These are phyloP conservation scores for Penaeus indicus DNA, from an alignment of 1,140 invertebrate species.

Conservation along the genomic window DNA sequence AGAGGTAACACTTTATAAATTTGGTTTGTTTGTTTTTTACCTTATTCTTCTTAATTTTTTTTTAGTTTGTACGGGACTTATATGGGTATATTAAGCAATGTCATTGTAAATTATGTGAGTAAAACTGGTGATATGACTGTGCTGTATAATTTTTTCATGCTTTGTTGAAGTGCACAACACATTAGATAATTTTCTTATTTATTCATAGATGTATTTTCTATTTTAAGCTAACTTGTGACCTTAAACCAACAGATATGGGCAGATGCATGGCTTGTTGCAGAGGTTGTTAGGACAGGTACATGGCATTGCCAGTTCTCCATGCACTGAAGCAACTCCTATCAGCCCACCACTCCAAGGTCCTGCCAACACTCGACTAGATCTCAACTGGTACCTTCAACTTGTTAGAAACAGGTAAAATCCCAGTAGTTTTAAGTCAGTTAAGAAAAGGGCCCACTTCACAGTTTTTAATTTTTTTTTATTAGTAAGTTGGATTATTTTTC, in stretches of 20 bases:
- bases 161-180: no score
- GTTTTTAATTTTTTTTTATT: no score
- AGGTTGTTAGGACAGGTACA: constrained; percentile 44
- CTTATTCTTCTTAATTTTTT: neutral
- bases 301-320: constrained; percentile 4
- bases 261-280: constrained; percentile 47
- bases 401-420: constrained; percentile 56
- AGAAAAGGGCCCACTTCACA: no score
- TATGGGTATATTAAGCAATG: no score
- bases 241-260: constrained; percentile 45
- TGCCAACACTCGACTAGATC: constrained; percentile 46
- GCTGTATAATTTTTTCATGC: no score
- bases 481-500: no score
- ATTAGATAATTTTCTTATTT: no score
- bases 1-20: constrained; percentile 71
- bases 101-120: neutral
- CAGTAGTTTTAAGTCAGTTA: neutral
- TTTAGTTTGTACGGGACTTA: neutral
- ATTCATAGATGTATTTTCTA: no score
- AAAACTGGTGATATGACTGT: no score
- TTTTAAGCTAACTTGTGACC: no score
- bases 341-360: constrained; percentile 25
- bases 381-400: constrained; percentile 57
- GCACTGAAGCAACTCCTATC: constrained; percentile 43
- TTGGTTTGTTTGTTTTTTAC: constrained; percentile 10